These are phyloP conservation scores for Microcebus murinus DNA, from an alignment of 2,113 vertebrate species.

Conservation along the genomic window DNA sequence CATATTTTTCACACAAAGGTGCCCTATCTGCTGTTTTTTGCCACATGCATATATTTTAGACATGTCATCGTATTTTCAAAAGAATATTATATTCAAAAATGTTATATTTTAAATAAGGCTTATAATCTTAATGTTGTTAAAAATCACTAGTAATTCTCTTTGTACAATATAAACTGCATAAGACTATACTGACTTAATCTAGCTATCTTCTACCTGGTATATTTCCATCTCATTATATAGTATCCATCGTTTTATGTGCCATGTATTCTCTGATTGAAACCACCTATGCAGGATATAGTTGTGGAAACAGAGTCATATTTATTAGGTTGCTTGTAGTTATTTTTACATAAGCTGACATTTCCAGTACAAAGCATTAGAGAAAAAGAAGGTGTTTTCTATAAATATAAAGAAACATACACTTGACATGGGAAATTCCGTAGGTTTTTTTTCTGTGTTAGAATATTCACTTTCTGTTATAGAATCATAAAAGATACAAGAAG, in stretches of 20 bases:
- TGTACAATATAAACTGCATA: not conserved
- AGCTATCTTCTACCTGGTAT: not conserved
- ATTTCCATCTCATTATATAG: not conserved
- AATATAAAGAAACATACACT: not conserved
- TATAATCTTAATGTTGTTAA: not conserved
- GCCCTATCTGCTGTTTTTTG: not conserved
- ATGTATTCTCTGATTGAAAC: not conserved
- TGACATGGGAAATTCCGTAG: not conserved
- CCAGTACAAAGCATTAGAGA: not conserved
- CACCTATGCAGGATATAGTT: not conserved
- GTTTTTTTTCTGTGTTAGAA: not conserved
- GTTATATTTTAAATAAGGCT: not conserved
- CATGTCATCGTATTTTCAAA: not conserved
- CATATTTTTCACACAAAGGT: not conserved
- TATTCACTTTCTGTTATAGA: not conserved
- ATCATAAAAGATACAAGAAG: not conserved
- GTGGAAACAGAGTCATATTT: not conserved
- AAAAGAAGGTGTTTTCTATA: not conserved
- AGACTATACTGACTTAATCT: not conserved
- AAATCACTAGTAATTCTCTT: not conserved
- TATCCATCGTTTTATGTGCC: not conserved
- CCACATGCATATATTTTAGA: not conserved
- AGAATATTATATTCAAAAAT: not conserved
- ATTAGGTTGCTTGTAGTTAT: not conserved
- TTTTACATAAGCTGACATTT: not conserved